A percentile compares a stretch with the other conserved stretches of the same genome.
These are phyloP conservation scores for Caenorhabditis sinica DNA, from an alignment of 2,888 invertebrate genomes.

Conservation along the genomic window DNA sequence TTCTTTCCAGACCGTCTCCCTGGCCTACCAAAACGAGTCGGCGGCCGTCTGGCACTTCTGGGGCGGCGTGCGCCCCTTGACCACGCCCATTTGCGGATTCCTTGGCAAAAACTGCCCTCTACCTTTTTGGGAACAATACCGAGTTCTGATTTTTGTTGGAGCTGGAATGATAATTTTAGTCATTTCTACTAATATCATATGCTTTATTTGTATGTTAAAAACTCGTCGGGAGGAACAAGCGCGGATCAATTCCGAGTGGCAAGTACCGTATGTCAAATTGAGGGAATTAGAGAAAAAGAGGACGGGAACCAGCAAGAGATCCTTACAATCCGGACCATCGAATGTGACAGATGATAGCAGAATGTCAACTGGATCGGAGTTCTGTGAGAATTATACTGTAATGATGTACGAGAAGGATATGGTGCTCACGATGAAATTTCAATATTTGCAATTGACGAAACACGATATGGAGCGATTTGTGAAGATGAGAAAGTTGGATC, in stretches of 20 bases:
- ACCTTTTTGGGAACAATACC: conserved; percentile 67
- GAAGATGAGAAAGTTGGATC: conserved; percentile 37
- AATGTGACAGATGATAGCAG: conserved; percentile 22
- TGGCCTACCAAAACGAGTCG: conserved; percentile 33
- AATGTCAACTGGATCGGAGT: conserved; percentile 38
- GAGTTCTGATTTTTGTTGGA: conserved; percentile 60
- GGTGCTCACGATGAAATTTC: conserved; percentile 65
- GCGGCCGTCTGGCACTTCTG: conserved; percentile 41
- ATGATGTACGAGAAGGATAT: conserved; percentile 66
- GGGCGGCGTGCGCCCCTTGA: conserved; percentile 45
- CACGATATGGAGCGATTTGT: conserved; percentile 60
- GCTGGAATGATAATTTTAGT: conserved; percentile 47
- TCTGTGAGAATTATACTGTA: conserved; percentile 51
- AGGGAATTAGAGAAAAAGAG: conserved; percentile 46
- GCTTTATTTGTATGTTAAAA: conserved; percentile 28
- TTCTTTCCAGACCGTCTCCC: conserved; percentile 27
- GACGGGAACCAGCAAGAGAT: conserved; percentile 20
- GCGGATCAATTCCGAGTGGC: conserved; percentile 70
- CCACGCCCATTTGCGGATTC: conserved; percentile 69
- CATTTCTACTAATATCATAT: conserved; percentile 24
- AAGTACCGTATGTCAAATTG: conserved; percentile 57
- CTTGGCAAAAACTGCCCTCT: conserved; percentile 64
- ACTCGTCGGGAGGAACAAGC: conserved; percentile 55
- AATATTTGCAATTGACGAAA: conserved; percentile 25
- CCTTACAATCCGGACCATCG: conserved; percentile 33